Evolutionary conservation across 2,797 vertebrate species (phyloP).

Genomic region (Brotula barbata): DNA sequence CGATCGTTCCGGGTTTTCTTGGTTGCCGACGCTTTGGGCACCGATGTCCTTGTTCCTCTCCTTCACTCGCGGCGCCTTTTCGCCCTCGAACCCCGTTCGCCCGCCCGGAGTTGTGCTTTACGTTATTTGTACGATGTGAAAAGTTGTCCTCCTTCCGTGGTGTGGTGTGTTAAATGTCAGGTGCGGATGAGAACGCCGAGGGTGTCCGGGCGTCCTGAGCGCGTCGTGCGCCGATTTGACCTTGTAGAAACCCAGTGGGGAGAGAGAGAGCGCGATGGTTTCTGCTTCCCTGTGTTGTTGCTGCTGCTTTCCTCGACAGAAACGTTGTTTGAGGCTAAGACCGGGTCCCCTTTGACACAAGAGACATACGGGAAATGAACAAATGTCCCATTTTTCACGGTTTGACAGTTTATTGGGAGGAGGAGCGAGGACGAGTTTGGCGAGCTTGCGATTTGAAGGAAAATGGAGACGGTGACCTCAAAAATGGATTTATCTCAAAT

Average conservation of each 20-base stretch:
- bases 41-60: constrained; percentile 47
- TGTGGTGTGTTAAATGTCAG: not conserved
- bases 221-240: constrained; percentile 74
- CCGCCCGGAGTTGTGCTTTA: not conserved
- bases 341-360: too few relatives aligned
- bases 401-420: too few relatives aligned
- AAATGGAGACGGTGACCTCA: too few relatives aligned
- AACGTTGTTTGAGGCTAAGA: too few relatives aligned
- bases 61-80: not conserved
- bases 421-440: too few relatives aligned
- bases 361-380: too few relatives aligned
- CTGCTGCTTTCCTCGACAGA: too few relatives aligned
- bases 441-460: too few relatives aligned
- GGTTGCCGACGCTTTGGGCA: constrained; percentile 17
- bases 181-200: fast-evolving
- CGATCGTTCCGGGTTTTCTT: not conserved
- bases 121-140: not conserved
- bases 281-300: constrained; percentile 6
- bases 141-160: not conserved
- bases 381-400: too few relatives aligned
- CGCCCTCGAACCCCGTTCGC: not conserved
- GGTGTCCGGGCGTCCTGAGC: constrained; percentile 8
- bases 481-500: too few relatives aligned
- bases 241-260: constrained; percentile 74
- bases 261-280: constrained; percentile 47